Evolutionary conservation across 2,888 invertebrate genomes (phyloP).

Genomic region (Biston stratarius): DNA sequence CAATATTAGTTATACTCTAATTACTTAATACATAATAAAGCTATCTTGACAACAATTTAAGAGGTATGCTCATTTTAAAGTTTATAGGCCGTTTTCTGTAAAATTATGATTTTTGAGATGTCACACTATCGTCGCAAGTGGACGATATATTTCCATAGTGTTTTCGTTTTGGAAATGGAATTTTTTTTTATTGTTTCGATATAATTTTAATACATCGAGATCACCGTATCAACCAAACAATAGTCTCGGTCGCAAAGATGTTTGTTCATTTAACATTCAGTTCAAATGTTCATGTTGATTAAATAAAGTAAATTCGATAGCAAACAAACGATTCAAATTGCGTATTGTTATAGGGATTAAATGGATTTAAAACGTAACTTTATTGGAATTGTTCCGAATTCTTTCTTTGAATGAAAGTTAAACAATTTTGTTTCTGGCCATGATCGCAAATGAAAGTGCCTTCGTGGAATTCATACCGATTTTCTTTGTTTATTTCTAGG

Average conservation of each 20-base stretch:
- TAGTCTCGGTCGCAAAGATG: too few relatives aligned
- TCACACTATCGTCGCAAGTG: too few relatives aligned
- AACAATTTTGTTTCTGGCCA: conserved; percentile 2
- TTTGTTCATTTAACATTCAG: background rate
- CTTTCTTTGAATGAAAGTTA: conserved; percentile 4
- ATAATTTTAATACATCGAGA: too few relatives aligned
- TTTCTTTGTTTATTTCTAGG: background rate
- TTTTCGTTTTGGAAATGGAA: background rate
- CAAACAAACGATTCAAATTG: conserved; percentile 14
- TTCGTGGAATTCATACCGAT: background rate
- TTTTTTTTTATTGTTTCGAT: too few relatives aligned
- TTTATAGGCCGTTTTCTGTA: too few relatives aligned
- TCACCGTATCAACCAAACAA: too few relatives aligned
- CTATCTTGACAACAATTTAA: too few relatives aligned
- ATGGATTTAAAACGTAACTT: conserved; percentile 9
- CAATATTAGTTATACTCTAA: too few relatives aligned
- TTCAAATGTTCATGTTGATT: conserved; percentile 12
- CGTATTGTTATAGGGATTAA: conserved; percentile 14
- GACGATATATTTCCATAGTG: too few relatives aligned
- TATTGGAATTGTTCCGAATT: background rate
- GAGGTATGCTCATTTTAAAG: too few relatives aligned
- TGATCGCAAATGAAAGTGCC: background rate
- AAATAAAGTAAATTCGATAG: conserved; percentile 10
- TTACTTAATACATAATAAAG: too few relatives aligned
- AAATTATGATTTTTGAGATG: too few relatives aligned